Percentiles rank a stretch among this genome's conserved stretches.
These are phyloP conservation scores for Heliconius sara DNA, from an alignment of 2,888 invertebrate species.

Conservation along the genomic window DNA sequence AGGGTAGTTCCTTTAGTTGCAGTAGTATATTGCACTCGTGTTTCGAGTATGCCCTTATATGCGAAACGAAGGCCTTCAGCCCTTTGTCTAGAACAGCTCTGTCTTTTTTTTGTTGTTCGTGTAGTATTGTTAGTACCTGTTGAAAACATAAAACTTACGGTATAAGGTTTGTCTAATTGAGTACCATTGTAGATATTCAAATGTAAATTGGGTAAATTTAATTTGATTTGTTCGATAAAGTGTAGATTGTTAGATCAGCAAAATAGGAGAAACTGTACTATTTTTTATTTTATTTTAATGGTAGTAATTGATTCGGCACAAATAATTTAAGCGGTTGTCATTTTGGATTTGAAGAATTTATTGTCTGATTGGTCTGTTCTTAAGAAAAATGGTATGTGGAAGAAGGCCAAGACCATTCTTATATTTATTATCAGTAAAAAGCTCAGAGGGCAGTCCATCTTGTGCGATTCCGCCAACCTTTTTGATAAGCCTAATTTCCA, in stretches of 20 bases:
- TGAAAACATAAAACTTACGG: background rate
- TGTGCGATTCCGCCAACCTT: background rate
- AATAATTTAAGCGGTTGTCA: too few relatives aligned
- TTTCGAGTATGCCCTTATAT: constrained; percentile 95
- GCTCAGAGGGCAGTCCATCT: background rate
- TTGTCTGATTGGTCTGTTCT: too few relatives aligned
- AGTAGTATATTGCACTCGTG: constrained; percentile 97
- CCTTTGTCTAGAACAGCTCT: constrained; percentile 93
- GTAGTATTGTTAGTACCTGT: constrained; percentile 83
- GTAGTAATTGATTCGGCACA: too few relatives aligned
- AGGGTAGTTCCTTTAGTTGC: constrained; percentile 92
- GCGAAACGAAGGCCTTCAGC: constrained; percentile 96
- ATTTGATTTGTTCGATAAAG: too few relatives aligned
- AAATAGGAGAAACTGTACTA: too few relatives aligned
- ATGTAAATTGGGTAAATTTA: too few relatives aligned
- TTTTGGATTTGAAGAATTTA: too few relatives aligned
- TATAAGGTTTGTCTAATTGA: background rate
- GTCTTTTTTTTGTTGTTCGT: constrained; percentile 87
- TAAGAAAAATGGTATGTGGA: too few relatives aligned
- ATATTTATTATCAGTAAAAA: background rate
- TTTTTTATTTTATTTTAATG: too few relatives aligned
- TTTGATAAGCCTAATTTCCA: background rate
- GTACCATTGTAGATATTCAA: too few relatives aligned
- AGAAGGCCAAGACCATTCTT: too few relatives aligned
- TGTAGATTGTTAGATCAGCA: too few relatives aligned